These are phyloP conservation scores for Lasioglossum malachurum DNA, from an alignment of 2,888 invertebrate species.

Conservation along the genomic window DNA sequence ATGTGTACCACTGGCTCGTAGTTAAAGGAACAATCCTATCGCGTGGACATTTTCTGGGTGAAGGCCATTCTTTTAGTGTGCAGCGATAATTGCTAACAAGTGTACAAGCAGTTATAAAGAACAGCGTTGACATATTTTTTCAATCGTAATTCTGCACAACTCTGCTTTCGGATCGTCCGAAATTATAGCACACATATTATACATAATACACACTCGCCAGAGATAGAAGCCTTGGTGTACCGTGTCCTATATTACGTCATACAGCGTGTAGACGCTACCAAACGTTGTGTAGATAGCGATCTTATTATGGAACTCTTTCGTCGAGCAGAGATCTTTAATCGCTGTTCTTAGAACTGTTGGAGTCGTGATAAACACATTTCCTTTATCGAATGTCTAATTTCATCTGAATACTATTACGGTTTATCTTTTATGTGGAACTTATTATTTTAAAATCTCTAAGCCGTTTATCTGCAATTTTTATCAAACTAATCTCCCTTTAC, in stretches of 20 bases:
- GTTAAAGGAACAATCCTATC: background rate
- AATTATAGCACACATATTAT: background rate
- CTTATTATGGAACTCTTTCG: background rate
- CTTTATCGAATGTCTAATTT: background rate
- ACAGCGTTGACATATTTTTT: background rate
- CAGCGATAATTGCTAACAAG: background rate
- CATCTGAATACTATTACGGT: background rate
- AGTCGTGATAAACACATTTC: background rate
- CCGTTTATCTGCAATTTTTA: background rate
- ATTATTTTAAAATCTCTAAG: background rate
- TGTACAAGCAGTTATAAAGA: background rate
- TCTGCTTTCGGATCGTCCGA: background rate
- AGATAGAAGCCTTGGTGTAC: background rate
- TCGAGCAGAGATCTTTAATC: background rate
- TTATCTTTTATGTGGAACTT: background rate
- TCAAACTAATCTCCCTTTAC: background rate
- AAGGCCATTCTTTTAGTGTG: background rate
- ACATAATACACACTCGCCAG: background rate
- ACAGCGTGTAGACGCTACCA: background rate
- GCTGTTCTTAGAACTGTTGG: background rate
- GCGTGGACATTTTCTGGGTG: background rate
- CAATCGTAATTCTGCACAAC: too few species aligned
- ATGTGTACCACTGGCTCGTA: too few species aligned
- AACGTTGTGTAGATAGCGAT: background rate
- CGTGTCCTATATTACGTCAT: conserved; percentile 6